These are phyloP conservation scores for Tarsius wallacei DNA, from an alignment of 2,797 vertebrate genomes.

Conservation along the genomic window DNA sequence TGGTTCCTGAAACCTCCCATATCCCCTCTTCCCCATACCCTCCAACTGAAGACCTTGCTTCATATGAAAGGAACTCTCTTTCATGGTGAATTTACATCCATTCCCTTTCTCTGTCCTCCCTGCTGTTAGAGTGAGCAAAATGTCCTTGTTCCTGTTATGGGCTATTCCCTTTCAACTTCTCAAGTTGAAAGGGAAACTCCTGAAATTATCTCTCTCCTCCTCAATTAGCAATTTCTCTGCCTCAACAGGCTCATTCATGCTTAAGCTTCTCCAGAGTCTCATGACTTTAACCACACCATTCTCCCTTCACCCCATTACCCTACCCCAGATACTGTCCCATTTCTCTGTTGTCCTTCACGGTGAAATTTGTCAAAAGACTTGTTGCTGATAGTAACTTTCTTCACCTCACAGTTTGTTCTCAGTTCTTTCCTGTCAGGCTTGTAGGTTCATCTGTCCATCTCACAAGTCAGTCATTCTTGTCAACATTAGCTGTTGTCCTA, in stretches of 20 bases:
- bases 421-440: background rate
- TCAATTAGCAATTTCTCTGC: background rate
- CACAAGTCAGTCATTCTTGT: background rate
- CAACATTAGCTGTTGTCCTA: background rate
- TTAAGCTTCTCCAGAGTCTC: background rate
- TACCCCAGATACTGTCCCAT: fast-evolving
- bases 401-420: background rate
- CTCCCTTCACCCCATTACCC: background rate
- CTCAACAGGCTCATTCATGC: background rate
- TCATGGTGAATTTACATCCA: no score
- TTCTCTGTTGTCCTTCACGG: background rate
- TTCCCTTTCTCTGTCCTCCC: background rate
- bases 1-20: background rate
- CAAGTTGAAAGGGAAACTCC: no score
- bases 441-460: background rate
- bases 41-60: background rate
- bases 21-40: background rate
- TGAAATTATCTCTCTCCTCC: background rate
- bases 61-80: background rate
- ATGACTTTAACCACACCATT: background rate
- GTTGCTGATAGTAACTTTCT: background rate
- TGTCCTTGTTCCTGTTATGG: background rate
- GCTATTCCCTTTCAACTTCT: background rate
- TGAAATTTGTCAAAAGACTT: background rate
- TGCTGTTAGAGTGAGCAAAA: no score